Conservation (phyloP, 2,113 vertebrate genomes). For the Benthochromis sp. region DNA sequence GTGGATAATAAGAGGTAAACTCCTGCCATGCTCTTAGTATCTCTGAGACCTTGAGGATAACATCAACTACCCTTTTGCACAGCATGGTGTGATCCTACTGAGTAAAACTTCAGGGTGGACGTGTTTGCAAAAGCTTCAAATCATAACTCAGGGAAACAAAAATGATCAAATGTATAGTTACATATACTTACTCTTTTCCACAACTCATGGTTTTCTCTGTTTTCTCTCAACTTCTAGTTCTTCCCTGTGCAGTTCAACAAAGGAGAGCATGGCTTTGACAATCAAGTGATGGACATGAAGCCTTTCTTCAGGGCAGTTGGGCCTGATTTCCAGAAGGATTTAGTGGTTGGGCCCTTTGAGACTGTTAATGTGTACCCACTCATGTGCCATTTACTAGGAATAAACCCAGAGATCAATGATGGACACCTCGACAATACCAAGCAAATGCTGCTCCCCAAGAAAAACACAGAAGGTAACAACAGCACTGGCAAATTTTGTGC, state of each 20-base stretch:
- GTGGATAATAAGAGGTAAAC: neutral
- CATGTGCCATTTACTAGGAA: slow-evolving; percentile 79
- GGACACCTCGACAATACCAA: slow-evolving; percentile 60
- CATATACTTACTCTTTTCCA: neutral
- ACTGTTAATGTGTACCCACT: slow-evolving; percentile 79
- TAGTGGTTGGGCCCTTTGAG: slow-evolving; percentile 79
- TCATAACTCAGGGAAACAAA: neutral
- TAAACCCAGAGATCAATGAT: slow-evolving; percentile 76
- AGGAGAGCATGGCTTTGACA: slow-evolving; percentile 82
- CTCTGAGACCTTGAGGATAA: neutral
- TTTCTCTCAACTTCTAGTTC: neutral
- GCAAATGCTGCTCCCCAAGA: neutral
- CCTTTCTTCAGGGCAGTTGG: slow-evolving; percentile 75
- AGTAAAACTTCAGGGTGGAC: neutral
- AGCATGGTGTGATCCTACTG: neutral
- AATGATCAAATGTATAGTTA: neutral
- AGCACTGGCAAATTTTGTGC: neutral
- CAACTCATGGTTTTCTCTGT: neutral
- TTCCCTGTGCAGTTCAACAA: neutral
- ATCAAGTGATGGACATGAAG: slow-evolving; percentile 76
- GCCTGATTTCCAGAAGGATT: slow-evolving; percentile 69
- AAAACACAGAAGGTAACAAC: neutral
- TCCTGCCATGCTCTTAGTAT: neutral
- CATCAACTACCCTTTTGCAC: neutral
- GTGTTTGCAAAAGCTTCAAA: neutral